phyloP scores from a whole-genome alignment of 2,888 invertebrate genomes.

The Abscondita cerata region DNA sequence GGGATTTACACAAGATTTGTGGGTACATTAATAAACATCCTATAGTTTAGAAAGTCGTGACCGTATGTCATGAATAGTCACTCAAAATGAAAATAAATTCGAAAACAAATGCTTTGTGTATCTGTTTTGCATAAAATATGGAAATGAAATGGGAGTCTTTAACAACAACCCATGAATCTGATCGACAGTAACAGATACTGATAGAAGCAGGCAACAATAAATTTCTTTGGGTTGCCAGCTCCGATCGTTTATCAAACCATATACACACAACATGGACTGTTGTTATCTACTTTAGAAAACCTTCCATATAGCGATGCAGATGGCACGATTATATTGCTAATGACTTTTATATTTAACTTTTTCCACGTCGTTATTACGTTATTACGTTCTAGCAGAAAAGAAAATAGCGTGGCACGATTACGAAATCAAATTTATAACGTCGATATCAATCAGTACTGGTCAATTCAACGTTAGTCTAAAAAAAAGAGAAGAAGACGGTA shows the following conservation, averaged over 20 bases:
- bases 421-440: background rate
- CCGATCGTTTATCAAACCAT: slow-evolving; percentile 47
- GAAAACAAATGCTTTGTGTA: slow-evolving; percentile 35
- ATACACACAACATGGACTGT: slow-evolving; percentile 34
- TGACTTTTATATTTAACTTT: slow-evolving; percentile 32
- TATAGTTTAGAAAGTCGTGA: slow-evolving; percentile 27
- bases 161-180: slow-evolving; percentile 46
- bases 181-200: slow-evolving; percentile 48
- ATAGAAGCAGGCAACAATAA: slow-evolving; percentile 45
- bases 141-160: slow-evolving; percentile 47
- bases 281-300: slow-evolving; percentile 32
- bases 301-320: slow-evolving; percentile 27
- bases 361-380: slow-evolving; percentile 11
- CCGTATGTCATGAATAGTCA: slow-evolving; percentile 30
- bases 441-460: slow-evolving; percentile 19
- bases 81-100: slow-evolving; percentile 37
- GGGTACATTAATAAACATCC: slow-evolving; percentile 12
- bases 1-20: slow-evolving; percentile 12
- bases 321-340: slow-evolving; percentile 35
- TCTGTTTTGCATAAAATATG: slow-evolving; percentile 40
- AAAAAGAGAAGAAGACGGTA: slow-evolving; percentile 16
- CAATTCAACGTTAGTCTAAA: slow-evolving; percentile 19
- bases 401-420: background rate
- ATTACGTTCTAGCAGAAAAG: background rate
- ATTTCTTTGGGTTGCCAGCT: slow-evolving; percentile 45